Conservation (phyloP, 2,797 vertebrate species). For the Prionace glauca region DNA sequence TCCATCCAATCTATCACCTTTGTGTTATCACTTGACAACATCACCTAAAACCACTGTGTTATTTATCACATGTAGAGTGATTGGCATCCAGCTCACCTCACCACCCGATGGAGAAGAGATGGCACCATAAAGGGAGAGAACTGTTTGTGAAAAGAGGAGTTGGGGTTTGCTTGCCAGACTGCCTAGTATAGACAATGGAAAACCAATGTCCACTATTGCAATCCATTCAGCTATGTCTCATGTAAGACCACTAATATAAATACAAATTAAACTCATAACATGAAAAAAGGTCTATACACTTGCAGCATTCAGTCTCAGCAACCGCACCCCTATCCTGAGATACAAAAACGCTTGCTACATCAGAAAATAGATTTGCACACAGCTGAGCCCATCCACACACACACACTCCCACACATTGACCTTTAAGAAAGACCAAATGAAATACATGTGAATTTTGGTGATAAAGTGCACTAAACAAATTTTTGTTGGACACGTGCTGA, state of each 20-base stretch:
- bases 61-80: not conserved
- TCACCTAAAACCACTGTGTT: not conserved
- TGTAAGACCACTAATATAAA: not conserved
- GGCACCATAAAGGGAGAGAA: no score
- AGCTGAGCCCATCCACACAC: not conserved
- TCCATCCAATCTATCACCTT: not conserved
- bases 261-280: not conserved
- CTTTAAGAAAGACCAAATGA: not conserved
- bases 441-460: not conserved
- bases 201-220: not conserved
- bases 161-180: not conserved
- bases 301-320: not conserved
- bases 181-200: not conserved
- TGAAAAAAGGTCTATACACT: not conserved
- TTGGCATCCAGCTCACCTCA: not conserved
- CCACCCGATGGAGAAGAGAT: not conserved
- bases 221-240: not conserved
- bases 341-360: not conserved
- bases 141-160: no score
- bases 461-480: not conserved
- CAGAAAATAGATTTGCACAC: slow-evolving; percentile 1
- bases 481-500: not conserved
- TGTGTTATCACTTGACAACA: not conserved
- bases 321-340: not conserved
- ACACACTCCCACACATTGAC: not conserved